Conservation (phyloP, 2,797 vertebrate species). For the Okamejei kenojei region DNA sequence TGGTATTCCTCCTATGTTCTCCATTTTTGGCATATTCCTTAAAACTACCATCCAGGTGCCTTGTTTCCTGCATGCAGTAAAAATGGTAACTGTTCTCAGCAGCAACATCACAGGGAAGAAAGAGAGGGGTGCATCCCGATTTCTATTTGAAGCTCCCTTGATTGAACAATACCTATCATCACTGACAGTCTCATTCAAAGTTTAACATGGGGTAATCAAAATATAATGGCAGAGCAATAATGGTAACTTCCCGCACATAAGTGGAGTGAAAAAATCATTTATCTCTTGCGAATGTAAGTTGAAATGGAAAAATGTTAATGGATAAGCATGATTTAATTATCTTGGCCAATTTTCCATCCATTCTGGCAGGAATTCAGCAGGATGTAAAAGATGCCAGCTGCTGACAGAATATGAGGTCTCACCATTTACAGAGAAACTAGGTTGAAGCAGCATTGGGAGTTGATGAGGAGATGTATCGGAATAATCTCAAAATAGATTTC, state of each 20-base stretch:
- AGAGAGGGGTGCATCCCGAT: not conserved
- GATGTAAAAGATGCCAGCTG: not conserved
- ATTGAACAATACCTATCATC: not conserved
- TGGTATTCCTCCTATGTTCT: not conserved
- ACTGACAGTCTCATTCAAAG: not conserved
- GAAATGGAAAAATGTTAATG: not conserved
- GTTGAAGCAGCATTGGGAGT: no score
- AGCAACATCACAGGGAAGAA: not conserved
- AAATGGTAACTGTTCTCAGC: not conserved
- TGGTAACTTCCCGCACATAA: not conserved
- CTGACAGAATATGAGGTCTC: no score
- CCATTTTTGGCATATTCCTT: not conserved
- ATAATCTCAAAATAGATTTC: not conserved
- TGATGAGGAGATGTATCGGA: not conserved
- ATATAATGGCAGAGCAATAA: no score
- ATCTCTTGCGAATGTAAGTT: not conserved
- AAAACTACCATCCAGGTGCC: not conserved
- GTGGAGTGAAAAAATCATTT: not conserved
- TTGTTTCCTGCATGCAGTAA: not conserved
- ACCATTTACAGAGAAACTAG: no score
- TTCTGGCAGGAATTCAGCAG: not conserved
- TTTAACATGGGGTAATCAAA: not conserved
- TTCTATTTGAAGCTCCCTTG: not conserved
- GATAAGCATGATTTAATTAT: not conserved
- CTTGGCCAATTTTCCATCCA: not conserved